These are phyloP conservation scores for Eurystomus glaucurus DNA, from an alignment of 2,797 vertebrate genomes.

Conservation along the genomic window DNA sequence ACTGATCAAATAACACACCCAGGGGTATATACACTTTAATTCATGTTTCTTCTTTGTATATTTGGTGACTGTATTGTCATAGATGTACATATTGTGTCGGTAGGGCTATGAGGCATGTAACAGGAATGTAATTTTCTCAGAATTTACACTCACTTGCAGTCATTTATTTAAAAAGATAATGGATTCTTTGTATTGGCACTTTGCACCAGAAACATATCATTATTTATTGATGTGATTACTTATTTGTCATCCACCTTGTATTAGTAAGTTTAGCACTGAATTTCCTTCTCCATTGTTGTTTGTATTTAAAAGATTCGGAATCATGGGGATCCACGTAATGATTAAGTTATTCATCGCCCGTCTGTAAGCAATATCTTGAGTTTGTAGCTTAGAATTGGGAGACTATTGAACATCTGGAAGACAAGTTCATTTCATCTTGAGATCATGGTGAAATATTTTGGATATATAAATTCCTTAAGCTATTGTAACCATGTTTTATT, in stretches of 20 bases:
- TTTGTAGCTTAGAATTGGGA: constrained; percentile 92
- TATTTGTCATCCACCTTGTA: constrained; percentile 89
- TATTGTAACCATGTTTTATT: constrained; percentile 99
- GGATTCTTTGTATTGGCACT: constrained; percentile 98
- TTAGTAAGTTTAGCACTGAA: constrained; percentile 92
- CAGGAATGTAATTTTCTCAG: constrained; percentile 93
- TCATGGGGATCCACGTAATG: constrained; percentile 89
- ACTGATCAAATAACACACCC: constrained; percentile 83
- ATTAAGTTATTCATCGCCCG: constrained; percentile 96
- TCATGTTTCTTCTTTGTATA: constrained; percentile 96
- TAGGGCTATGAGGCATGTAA: constrained; percentile 94
- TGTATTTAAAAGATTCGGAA: constrained; percentile 93
- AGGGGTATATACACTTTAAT: constrained; percentile 87
- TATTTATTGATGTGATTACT: constrained; percentile 95
- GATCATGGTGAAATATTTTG: constrained; percentile 98
- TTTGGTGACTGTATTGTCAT: constrained; percentile 99
- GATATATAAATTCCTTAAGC: constrained; percentile 97
- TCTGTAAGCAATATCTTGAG: constrained; percentile 99
- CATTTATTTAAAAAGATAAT: constrained; percentile 93
- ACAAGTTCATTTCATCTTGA: constrained; percentile 95
- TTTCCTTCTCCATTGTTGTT: constrained; percentile 97
- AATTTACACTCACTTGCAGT: constrained; percentile 93
- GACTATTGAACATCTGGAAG: constrained; percentile 92
- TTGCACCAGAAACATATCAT: constrained; percentile 98
- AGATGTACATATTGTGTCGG: constrained; percentile 99